Base-by-base conservation (phyloP, 2,888 invertebrate species). In the Drosophila putrida region DNA sequence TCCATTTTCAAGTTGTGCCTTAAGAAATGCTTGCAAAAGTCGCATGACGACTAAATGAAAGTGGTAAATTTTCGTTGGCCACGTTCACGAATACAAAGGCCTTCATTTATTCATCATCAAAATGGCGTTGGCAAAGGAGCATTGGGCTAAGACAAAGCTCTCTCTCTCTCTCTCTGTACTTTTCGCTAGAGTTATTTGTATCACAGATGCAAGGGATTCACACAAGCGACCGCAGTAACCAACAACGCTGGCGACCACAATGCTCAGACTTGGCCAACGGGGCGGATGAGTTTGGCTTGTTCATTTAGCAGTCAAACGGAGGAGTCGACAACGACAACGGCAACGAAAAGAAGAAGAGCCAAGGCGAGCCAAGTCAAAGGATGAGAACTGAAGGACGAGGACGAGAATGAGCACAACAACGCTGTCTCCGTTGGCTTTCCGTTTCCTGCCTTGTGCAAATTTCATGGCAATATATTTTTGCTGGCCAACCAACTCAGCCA, bases 71-170 rank as follows among this genome's bases (percentile, higher is more conserved):
- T 69, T 71, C 66, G 65, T 61, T 57, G 61, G 70, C 59, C 74
- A 62, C 69, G 66, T 63, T 69, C 67, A 65, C 43, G 62, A 74
- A 63, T 49, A 82, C 80, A 88, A 83, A 76, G 75, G 73, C 74
- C 75, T 80, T 84, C 85, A 87, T 89, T 87, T 85, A 85, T 89
- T 85, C 89, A 88, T 87, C 84, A 84, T 66, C 67, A 76, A 88
- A 79, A 82, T 83, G 76, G 80, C 77, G 71, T 68, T 60, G 71
- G 76, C 58, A 57, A 60, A 51, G 46, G 41, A 43, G 41, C 55
- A 6, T 11, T 43, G 43, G 60, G 60, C 72, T 73, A 69, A 88
- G 81, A 86, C 87, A 84, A 86, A 78, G 71, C 65, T 41, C 20
- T 20, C 33, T 20, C 20, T 20, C 20, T 20, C 20, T 2, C 20